Base-by-base conservation (phyloP, 64 coral and sea anemone genomes). In the Dendronephthya gigantea region DNA sequence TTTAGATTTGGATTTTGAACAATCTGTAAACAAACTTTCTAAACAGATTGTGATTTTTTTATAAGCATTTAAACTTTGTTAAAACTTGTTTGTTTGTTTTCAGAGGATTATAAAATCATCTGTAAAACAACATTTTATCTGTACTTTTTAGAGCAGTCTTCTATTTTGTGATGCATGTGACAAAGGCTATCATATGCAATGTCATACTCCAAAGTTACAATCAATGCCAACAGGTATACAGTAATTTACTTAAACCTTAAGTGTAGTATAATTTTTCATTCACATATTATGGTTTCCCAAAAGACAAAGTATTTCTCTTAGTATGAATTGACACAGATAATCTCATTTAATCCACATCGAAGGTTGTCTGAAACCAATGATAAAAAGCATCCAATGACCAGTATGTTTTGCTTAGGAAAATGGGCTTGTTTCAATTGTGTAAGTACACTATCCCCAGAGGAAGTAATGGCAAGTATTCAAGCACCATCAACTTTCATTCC, bases 121-220 rank as follows among this genome's bases (percentile, higher is more conserved):
- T n/a, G n/a, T n/a, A n/a, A n/a, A n/a, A n/a, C n/a, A n/a, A n/a
- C n/a, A n/a, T n/a, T n/a, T n/a, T n/a, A n/a, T n/a, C n/a, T n/a
- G n/a, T 82, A 83, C 76, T 49, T 70, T 86, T 3, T 82, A 98
- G 95, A 85, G 95, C 84, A 98, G 95, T 70, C 87, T 98, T 82
- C 66, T 98, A 12, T 98, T 98, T 69, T 98, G 95, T 88, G 95
- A 98, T 90, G 95, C 95, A 19, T 98, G 95, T 86, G 95, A 98
- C 89, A 98, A 98, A 85, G 95, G 95, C 4, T 98, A 98, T 82
- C 95, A 98, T 17, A 98, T 98, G 95, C 95, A 98, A 23, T 98
- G 95, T 22, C 95, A 98, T 90, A 92, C 93, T 6, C 95, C 95
- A 23, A 92, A 92, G 32, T 87, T 98, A 28, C 89, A 87, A 25